Evolutionary conservation across 1,140 invertebrate genomes (phyloP).

Genomic region (Aphis gossypii): DNA sequence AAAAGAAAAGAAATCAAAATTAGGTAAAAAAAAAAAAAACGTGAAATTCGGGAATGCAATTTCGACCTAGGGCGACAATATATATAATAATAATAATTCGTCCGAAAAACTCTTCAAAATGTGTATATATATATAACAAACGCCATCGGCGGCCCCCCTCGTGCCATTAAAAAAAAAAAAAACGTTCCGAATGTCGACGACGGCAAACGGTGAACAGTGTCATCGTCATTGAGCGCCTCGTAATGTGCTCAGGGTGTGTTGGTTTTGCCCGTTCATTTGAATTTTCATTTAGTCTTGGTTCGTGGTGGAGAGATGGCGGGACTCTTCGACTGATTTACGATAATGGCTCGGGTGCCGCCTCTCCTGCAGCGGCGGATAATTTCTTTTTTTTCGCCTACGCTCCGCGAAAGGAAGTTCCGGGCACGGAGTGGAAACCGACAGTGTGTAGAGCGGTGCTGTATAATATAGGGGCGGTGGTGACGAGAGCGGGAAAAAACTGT

Average conservation of each 20-base stretch:
- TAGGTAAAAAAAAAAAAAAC: background rate
- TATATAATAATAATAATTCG: background rate
- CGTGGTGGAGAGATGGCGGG: background rate
- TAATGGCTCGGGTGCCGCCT: slow-evolving; percentile 54
- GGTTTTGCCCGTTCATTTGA: slow-evolving; percentile 57
- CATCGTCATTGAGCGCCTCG: slow-evolving; percentile 16
- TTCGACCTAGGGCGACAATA: background rate
- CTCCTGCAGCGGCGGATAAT: slow-evolving; percentile 52
- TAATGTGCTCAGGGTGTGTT: slow-evolving; percentile 32
- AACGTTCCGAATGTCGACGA: background rate
- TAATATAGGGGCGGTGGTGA: background rate
- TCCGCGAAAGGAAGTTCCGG: slow-evolving; percentile 6
- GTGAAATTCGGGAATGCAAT: background rate
- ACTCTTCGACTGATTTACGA: slow-evolving; percentile 56
- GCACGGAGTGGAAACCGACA: background rate
- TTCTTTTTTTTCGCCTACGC: slow-evolving; percentile 46
- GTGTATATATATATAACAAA: background rate
- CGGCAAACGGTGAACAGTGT: background rate
- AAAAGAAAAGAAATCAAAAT: background rate
- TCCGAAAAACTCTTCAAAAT: background rate
- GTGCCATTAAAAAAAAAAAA: slow-evolving; percentile 4
- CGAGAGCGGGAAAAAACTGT: slow-evolving; percentile 41
- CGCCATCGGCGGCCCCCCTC: background rate
- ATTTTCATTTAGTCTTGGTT: slow-evolving; percentile 57
- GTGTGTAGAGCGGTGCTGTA: background rate